Conservation (phyloP, 1,140 invertebrate species). For the Eurosta solidaginis region DNA sequence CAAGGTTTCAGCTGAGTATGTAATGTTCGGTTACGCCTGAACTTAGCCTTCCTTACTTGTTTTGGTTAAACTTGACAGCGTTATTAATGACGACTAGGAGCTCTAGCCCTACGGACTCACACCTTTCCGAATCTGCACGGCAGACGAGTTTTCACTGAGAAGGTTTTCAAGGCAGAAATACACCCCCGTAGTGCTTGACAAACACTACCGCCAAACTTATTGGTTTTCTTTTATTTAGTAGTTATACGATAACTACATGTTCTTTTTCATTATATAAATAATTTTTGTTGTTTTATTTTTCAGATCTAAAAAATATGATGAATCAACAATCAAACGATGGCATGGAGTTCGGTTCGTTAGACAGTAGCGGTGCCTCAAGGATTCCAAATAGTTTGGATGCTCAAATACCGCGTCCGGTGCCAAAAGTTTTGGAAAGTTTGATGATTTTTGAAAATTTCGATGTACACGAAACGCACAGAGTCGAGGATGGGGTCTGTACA, state of each 20-base stretch:
- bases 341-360: conserved; percentile 19
- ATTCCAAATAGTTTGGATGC: neutral
- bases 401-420: neutral
- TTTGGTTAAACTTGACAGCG: too few relatives aligned
- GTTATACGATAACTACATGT: neutral
- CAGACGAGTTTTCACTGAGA: too few relatives aligned
- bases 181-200: too few relatives aligned
- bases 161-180: too few relatives aligned
- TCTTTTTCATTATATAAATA: neutral
- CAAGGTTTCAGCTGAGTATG: too few relatives aligned
- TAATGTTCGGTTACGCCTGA: too few relatives aligned
- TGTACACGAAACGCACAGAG: conserved; percentile 56
- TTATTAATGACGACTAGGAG: too few relatives aligned
- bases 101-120: too few relatives aligned
- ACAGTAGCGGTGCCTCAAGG: neutral
- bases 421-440: conserved; percentile 50
- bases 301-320: conserved; percentile 36
- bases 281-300: neutral
- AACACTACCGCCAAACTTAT: too few relatives aligned
- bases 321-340: conserved; percentile 34
- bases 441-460: conserved; percentile 58
- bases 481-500: conserved; percentile 57
- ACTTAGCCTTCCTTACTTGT: too few relatives aligned
- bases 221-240: neutral
- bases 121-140: too few relatives aligned